Evolutionary conservation across 2,113 vertebrate species (phyloP).

Genomic region (Melanostigma gelatinosum): DNA sequence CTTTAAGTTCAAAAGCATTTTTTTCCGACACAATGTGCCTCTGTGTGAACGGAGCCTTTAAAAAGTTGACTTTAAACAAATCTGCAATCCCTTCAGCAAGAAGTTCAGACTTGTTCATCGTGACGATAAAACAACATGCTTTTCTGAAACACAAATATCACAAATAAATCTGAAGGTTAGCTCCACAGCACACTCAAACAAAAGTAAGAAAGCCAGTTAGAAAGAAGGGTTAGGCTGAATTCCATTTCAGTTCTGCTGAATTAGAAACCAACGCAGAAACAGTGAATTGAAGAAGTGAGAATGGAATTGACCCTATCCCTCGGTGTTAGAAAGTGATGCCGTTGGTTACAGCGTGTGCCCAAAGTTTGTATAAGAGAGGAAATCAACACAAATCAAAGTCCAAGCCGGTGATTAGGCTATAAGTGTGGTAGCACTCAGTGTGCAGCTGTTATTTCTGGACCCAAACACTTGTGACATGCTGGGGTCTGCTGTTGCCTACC

Average conservation of each 20-base stretch:
- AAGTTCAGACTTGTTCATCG: slow-evolving; percentile 40
- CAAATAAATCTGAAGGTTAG: slow-evolving; percentile 66
- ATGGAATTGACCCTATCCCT: slow-evolving; percentile 72
- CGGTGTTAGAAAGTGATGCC: slow-evolving; percentile 65
- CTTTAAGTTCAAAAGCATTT: not conserved
- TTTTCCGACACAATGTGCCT: not conserved
- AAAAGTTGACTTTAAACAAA: slow-evolving; percentile 31
- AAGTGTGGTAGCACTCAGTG: slow-evolving; percentile 45
- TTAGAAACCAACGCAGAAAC: slow-evolving; percentile 22
- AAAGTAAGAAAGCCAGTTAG: slow-evolving; percentile 73
- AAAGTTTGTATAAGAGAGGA: slow-evolving; percentile 61
- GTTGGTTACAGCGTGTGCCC: slow-evolving; percentile 38
- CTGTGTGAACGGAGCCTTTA: slow-evolving; percentile 25
- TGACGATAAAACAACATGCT: slow-evolving; percentile 60
- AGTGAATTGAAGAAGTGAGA: slow-evolving; percentile 35
- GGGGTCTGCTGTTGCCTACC: slow-evolving; percentile 87
- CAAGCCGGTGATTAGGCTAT: slow-evolving; percentile 59
- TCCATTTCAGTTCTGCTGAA: slow-evolving; percentile 65
- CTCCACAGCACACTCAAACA: slow-evolving; percentile 58
- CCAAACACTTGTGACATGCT: slow-evolving; percentile 69
- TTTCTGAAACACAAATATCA: slow-evolving; percentile 47
- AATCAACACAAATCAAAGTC: slow-evolving; percentile 71
- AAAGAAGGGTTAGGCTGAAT: slow-evolving; percentile 68
- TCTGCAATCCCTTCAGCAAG: slow-evolving; percentile 50
- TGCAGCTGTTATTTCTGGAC: slow-evolving; percentile 53